A percentile compares a stretch with the other conserved stretches of the same genome.
Conservation (phyloP, 2,113 vertebrate genomes). For the Anser brachyrhynchus region DNA sequence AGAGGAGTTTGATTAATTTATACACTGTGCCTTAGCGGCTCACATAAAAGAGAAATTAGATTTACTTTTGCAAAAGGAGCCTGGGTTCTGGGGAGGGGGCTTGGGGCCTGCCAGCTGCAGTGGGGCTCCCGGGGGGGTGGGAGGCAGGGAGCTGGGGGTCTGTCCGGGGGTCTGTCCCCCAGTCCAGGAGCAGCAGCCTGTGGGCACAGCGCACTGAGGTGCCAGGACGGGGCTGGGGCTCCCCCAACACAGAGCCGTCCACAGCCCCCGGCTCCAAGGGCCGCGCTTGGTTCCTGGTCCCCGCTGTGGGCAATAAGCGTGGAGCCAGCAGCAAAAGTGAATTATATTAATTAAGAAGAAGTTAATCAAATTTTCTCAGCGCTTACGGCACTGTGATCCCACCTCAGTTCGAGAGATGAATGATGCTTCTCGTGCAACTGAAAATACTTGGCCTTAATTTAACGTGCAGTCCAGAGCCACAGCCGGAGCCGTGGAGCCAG, state of each 20-base stretch:
- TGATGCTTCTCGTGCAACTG: not conserved
- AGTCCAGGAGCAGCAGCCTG: too few relatives aligned
- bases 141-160: not conserved
- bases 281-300: not conserved
- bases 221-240: not conserved
- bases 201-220: too few relatives aligned
- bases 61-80: slow-evolving; percentile 30
- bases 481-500: not conserved
- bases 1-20: slow-evolving; percentile 21
- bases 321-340: not conserved
- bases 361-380: not conserved
- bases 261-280: not conserved
- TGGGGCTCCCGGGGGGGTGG: not conserved
- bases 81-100: not conserved
- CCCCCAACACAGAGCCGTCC: not conserved
- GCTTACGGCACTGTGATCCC: not conserved
- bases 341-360: not conserved
- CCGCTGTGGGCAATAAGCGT: fast-evolving
- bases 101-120: not conserved
- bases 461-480: fast-evolving
- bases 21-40: not conserved
- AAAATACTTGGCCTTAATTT: not conserved
- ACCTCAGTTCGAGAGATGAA: not conserved
- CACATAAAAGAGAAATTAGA: slow-evolving; percentile 29
- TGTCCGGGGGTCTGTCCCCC: not conserved